phyloP scores from a whole-genome alignment of 2,888 invertebrate species.

The Lasioglossum lativentre region DNA sequence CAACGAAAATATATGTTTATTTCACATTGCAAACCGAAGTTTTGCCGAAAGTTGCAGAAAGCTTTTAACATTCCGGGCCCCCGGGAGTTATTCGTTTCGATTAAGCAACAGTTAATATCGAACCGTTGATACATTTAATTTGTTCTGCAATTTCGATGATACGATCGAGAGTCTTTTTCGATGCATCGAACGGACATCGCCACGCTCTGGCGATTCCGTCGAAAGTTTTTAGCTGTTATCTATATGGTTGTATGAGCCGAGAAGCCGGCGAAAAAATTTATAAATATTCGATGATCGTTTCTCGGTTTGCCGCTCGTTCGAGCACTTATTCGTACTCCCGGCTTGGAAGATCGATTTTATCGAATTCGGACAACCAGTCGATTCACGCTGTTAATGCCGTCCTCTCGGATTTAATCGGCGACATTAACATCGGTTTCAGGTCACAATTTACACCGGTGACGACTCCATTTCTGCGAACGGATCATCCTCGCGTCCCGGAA shows the following conservation, averaged over 20 bases:
- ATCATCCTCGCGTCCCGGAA: background rate
- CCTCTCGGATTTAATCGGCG: constrained; percentile 45
- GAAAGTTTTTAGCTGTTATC: constrained; percentile 70
- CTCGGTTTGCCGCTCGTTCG: constrained; percentile 59
- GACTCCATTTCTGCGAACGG: constrained; percentile 45
- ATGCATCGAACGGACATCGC: background rate
- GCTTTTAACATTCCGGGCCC: background rate
- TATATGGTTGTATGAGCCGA: constrained; percentile 73
- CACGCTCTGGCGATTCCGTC: constrained; percentile 62
- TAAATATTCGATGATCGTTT: constrained; percentile 80
- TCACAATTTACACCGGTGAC: constrained; percentile 42
- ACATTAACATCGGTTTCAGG: constrained; percentile 16
- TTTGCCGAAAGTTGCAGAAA: background rate
- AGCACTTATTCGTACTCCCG: constrained; percentile 41
- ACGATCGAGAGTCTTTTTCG: background rate
- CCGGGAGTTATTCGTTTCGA: background rate
- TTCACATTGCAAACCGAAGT: background rate
- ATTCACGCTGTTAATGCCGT: constrained; percentile 35
- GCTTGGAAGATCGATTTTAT: constrained; percentile 68
- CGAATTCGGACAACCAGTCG: constrained; percentile 46
- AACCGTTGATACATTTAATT: background rate
- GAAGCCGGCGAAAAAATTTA: constrained; percentile 76
- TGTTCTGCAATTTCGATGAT: background rate
- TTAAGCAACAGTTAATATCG: constrained; percentile 5
- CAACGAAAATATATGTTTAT: background rate